Evolutionary conservation across 2,797 vertebrate species (phyloP), one percentile per base, ranked within the genome.

Genomic region (Microchirus variegatus): DNA sequence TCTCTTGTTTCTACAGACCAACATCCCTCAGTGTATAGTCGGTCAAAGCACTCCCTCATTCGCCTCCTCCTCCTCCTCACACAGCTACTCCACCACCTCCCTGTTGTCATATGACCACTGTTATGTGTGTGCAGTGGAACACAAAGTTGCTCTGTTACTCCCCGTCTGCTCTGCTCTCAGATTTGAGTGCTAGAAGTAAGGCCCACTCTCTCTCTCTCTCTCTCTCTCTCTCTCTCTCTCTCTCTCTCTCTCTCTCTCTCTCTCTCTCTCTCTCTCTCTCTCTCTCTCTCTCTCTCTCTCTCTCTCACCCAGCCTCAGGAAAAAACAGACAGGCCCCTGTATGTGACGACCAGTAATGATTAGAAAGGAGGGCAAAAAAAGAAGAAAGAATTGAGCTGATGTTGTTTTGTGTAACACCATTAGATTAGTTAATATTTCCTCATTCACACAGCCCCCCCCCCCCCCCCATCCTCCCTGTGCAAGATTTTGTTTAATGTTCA

Each of bases 91-190:
- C 62, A 79, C 77, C 82, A 75, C 78, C 84, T 84, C 82, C 85
- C 87, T 88, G 87, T 86, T 89, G 88, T 93, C 92, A 93, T 93
- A 91, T 93, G 92, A 92, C 89, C 49, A 22, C 80, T 92, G 90
- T 90, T 89, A 89, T 87, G 84, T 90, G 84, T 86, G 80, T 75
- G 77, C 73, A 76, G 63, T 59, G 62, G 78, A 90, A 90, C 70
- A 93, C 91, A 93, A 91, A 91, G 90, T 90, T 86, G 82, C 90
- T 90, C 91, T 93, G 91, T 93, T 90, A 69, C 84, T 83, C 70
- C 70, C 82, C 82, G 62, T 77, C 80, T 80, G 78, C 83, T 84
- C 70, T 84, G 84, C 81, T 84, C 87, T 87, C 75, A 70, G 68
- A 85, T 84, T 72, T 84, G 75, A 91, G 87, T 68, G 85, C 74